Evolutionary conservation across 2,113 vertebrate species (phyloP), one percentile per base, ranked within the genome.

Genomic region (Apaloderma vittatum): DNA sequence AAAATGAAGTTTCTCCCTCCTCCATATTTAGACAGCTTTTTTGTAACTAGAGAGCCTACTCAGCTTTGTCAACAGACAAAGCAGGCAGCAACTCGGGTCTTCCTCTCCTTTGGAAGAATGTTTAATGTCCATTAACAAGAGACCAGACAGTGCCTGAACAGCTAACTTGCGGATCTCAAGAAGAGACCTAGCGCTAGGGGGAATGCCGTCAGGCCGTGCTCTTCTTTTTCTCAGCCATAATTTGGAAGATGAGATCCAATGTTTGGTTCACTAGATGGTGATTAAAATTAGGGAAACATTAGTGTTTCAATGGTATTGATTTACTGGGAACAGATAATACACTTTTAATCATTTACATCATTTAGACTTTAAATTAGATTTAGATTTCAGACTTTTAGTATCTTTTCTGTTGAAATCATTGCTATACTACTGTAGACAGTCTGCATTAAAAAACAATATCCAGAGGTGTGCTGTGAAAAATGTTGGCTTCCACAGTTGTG

Each of bases 211-310:
- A 90, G 93, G 46, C 26, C 37, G 49, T 11, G 23, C 62, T 70
- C 62, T 80, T 79, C 45, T 75, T 82, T 95, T 89, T 75, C 48
- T 91, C 8, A 2, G 30, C 17, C 0, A 0, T 61, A 78, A 94
- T 81, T 78, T 85, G 61, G 57, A 78, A 84, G 32, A 94, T 85
- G n/a, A 81, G n/a, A 63, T 63, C 37, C 89, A 75, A 85, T 79
- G 54, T 89, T 76, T 85, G 48, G 93, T 32, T 93, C 80, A 57
- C 18, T 88, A 72, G 61, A 72, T 78, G 62, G n/a, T 86, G 52
- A 66, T 91, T 96, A 95, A 91, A 87, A 87, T 82, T 90, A 90
- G 61, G 45, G 36, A 87, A 91, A 68, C 30, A 34, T 78, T 91
- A 89, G 57, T 75, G 40, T 85, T 93, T 89, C 61, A 67, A 21